A percentile compares a stretch with the other conserved stretches of the same genome.
phyloP scores from a whole-genome alignment of 2,888 invertebrate species.

The Acholoe squamosa region DNA sequence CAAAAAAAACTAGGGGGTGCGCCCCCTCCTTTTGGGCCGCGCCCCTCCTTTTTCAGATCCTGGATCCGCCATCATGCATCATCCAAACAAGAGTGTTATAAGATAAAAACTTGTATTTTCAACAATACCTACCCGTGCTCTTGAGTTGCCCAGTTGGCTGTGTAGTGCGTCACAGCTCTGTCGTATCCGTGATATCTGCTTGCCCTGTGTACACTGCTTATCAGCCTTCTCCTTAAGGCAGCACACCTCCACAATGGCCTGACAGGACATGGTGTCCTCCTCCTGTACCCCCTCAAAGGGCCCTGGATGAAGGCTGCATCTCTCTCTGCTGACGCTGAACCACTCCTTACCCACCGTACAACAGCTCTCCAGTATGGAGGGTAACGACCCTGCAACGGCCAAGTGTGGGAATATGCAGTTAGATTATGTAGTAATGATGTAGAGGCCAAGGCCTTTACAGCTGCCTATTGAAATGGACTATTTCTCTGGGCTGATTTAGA shows the following conservation, averaged over 20 bases:
- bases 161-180: slow-evolving; percentile 65
- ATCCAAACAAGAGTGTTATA: too few species aligned
- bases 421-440: background rate
- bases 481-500: too few species aligned
- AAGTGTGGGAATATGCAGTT: slow-evolving; percentile 9
- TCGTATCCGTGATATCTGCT: slow-evolving; percentile 71
- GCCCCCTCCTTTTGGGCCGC: too few species aligned
- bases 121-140: slow-evolving; percentile 70
- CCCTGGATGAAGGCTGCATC: slow-evolving; percentile 75
- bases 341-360: slow-evolving; percentile 77
- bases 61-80: too few species aligned
- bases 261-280: slow-evolving; percentile 72
- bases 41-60: too few species aligned
- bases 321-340: slow-evolving; percentile 71
- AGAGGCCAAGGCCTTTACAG: background rate
- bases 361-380: slow-evolving; percentile 73
- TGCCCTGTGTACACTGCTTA: slow-evolving; percentile 77
- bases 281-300: slow-evolving; percentile 70
- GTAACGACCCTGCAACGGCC: slow-evolving; percentile 71
- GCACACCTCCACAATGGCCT: slow-evolving; percentile 76
- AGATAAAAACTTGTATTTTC: too few species aligned
- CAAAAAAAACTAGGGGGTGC: too few species aligned
- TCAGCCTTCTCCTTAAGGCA: slow-evolving; percentile 78
- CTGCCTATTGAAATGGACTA: too few species aligned
- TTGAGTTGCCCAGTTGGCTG: slow-evolving; percentile 67